phyloP scores from a whole-genome alignment of 35 echinoderm and acorn worm species.

The Heliocidaris tuberculata region DNA sequence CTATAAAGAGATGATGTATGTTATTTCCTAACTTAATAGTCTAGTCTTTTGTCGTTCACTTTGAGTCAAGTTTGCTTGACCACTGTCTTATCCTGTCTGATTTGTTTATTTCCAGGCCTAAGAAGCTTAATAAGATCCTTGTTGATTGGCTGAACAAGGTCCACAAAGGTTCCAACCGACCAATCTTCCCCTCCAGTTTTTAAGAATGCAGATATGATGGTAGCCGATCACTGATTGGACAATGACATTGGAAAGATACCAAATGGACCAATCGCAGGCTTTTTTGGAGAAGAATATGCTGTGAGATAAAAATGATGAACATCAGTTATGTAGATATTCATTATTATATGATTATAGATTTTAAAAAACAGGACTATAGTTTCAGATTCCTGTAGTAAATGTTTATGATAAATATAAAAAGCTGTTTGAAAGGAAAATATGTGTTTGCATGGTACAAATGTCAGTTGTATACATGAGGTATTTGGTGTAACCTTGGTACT shows the following conservation, averaged over 20 bases:
- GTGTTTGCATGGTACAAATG: too few relatives aligned
- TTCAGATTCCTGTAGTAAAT: too few relatives aligned
- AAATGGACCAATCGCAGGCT: neutral
- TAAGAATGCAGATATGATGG: neutral
- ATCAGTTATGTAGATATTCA: neutral
- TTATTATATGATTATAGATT: too few relatives aligned
- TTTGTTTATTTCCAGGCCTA: slow-evolving; percentile 40
- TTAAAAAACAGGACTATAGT: too few relatives aligned
- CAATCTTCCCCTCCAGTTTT: slow-evolving; percentile 39
- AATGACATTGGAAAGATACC: neutral
- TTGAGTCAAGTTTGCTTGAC: neutral
- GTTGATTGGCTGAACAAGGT: slow-evolving; percentile 59
- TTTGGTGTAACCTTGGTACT: too few relatives aligned
- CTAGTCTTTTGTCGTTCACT: too few relatives aligned
- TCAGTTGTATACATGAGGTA: too few relatives aligned
- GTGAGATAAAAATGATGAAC: neutral
- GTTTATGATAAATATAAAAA: too few relatives aligned
- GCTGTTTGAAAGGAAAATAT: too few relatives aligned
- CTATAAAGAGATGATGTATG: too few relatives aligned
- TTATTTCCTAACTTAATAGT: too few relatives aligned
- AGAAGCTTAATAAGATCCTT: slow-evolving; percentile 53
- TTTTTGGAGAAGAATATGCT: neutral
- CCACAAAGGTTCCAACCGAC: neutral
- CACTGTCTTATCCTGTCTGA: neutral
- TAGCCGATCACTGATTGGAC: neutral